Evolutionary conservation across 2,888 invertebrate genomes (phyloP).

Genomic region (Drosophila nr. medialis): DNA sequence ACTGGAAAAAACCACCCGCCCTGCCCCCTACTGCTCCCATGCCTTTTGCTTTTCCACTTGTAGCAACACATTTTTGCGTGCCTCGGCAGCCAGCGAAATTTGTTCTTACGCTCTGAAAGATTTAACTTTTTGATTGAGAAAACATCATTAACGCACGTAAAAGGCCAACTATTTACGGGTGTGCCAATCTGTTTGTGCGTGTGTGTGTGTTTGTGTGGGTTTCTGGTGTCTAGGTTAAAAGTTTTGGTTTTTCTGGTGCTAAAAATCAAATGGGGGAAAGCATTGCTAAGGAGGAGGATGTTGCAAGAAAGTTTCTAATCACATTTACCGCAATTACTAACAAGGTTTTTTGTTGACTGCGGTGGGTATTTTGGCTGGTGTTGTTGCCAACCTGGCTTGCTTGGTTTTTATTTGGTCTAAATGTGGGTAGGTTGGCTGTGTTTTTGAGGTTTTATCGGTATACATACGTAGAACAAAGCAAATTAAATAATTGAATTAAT

Average conservation of each 20-base stretch:
- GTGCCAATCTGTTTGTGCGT: slow-evolving; percentile 9
- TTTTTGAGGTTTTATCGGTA: slow-evolving; percentile 27
- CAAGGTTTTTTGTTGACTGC: slow-evolving; percentile 71
- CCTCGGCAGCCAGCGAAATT: slow-evolving; percentile 61
- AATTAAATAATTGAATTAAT: slow-evolving; percentile 76
- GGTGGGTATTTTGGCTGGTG: slow-evolving; percentile 44
- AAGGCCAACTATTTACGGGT: slow-evolving; percentile 74
- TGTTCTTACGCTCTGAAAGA: slow-evolving; percentile 70
- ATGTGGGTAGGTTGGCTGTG: not conserved
- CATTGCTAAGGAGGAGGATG: slow-evolving; percentile 46
- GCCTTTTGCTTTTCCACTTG: slow-evolving; percentile 9
- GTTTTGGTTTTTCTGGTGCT: slow-evolving; percentile 74
- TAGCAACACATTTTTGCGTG: slow-evolving; percentile 67
- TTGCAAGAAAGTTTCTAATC: slow-evolving; percentile 79
- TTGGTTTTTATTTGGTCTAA: not conserved
- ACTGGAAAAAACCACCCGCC: slow-evolving; percentile 6
- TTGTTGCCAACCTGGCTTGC: slow-evolving; percentile 21
- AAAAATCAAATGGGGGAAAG: slow-evolving; percentile 75
- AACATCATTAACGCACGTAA: slow-evolving; percentile 82
- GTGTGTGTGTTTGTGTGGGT: slow-evolving; percentile 15
- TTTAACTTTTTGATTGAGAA: slow-evolving; percentile 83
- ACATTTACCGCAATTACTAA: slow-evolving; percentile 82
- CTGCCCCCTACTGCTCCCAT: not conserved
- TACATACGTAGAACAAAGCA: slow-evolving; percentile 51
- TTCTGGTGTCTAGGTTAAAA: slow-evolving; percentile 68